Conservation (phyloP, 2,797 vertebrate species). For the Bryconaethiops microstoma region DNA sequence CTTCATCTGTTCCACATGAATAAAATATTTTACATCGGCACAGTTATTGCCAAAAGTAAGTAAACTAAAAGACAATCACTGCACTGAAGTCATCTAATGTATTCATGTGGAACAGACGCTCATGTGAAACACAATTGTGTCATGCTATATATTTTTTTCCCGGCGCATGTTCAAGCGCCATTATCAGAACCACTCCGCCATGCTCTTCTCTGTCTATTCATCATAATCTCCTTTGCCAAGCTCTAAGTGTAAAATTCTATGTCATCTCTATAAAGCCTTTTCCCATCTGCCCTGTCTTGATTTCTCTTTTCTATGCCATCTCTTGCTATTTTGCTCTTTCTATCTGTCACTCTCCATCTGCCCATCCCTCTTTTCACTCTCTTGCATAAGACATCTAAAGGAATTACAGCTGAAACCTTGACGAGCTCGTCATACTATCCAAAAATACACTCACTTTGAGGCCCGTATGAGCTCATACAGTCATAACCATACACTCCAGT, state of each 20-base stretch:
- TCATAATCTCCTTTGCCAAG: conserved; percentile 10
- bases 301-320: conserved; percentile 26
- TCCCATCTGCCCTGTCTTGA: conserved; percentile 14
- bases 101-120: not conserved
- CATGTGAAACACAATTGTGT: not conserved
- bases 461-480: conserved; percentile 14
- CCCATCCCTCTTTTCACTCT: conserved; percentile 10
- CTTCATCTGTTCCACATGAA: not conserved
- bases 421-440: not conserved
- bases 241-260: conserved; percentile 16
- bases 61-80: not conserved
- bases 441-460: conserved; percentile 1
- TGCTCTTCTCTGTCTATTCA: conserved; percentile 8
- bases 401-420: conserved; percentile 16
- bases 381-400: conserved; percentile 19
- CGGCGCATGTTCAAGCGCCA: not conserved
- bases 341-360: conserved; percentile 12
- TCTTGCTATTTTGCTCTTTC: conserved; percentile 20
- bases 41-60: not conserved
- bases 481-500: not conserved
- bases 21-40: not conserved
- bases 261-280: conserved; percentile 20
- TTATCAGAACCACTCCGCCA: conserved; percentile 32
- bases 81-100: not conserved
- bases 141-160: not conserved